Evolutionary conservation across 2,888 invertebrate species (phyloP), one percentile per base, ranked within the genome.

Genomic region (Hermaeophaga mercurialis): DNA sequence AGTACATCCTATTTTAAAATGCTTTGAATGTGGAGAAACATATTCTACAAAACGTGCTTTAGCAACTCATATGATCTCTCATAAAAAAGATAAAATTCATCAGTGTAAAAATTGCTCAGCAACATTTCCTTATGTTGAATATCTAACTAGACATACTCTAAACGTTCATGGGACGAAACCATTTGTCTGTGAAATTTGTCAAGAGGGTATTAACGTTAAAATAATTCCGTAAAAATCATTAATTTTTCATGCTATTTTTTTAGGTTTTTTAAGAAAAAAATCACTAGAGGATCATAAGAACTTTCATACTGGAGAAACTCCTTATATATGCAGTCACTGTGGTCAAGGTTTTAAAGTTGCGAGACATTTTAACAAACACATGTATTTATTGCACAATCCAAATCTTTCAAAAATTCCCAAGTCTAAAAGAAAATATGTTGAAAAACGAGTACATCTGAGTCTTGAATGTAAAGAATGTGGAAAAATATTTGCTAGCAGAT

Each of bases 401-500:
- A 38, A 34, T 33, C 26, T 28, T 8, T 43, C 28, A 22, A 45
- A 54, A 19, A 39, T 49, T 22, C 57, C 57, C 7, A 53, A 66
- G 39, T 56, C 60, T 17, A 64, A 63, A 45, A 63, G 64, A 31
- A 64, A 64, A 8, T 66, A 66, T 31, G 62, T 59, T 26, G 66
- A 66, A 52, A 66, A 62, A 36, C 56, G 66, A 38, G 66, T 66
- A 1, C 62, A 61, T 18, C 54, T 66, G n/a, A 61, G 60, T 47
- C 26, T 66, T 8, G 52, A 63, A 53, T 66, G 66, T 31, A 58
- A 63, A 33, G 49, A 55, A 11, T 66, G 66, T 39, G 63, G 62
- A 0, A 66, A 66, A 64, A 48, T 65, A 19, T 66, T 65, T 52
- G 65, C 64, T 8, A 66, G 66, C 36, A 52, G 66, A 47, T 66